Conservation (phyloP, 1,140 invertebrate genomes). For the Drosophila bifasciata region DNA sequence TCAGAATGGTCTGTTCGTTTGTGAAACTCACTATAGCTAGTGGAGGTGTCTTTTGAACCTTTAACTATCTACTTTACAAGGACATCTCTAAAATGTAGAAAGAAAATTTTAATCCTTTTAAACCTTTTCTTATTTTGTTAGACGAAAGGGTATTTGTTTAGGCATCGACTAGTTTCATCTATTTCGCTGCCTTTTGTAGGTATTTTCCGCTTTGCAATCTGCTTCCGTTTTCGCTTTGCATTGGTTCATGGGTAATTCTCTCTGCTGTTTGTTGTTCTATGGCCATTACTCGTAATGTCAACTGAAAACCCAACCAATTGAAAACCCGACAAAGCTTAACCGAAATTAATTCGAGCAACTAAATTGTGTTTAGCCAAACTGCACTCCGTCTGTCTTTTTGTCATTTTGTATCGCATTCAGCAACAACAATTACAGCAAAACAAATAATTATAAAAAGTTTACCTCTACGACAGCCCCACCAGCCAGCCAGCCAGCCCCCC, state of each 20-base stretch:
- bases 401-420: not conserved
- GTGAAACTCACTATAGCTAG: too few relatives aligned
- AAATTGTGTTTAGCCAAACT: conserved; percentile 48
- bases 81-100: too few relatives aligned
- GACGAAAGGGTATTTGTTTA: too few relatives aligned
- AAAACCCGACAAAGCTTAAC: conserved; percentile 29
- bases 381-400: conserved; percentile 32
- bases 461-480: not conserved
- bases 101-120: too few relatives aligned
- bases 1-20: conserved; percentile 21
- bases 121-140: too few relatives aligned
- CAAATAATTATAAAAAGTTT: conserved; percentile 44
- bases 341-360: conserved; percentile 55
- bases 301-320: conserved; percentile 41
- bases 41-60: too few relatives aligned
- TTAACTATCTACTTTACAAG: too few relatives aligned
- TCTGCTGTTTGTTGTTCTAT: conserved; percentile 11
- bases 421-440: conserved; percentile 15
- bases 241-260: too few relatives aligned
- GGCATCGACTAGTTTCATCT: too few relatives aligned
- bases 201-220: conserved; percentile 33
- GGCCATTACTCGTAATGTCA: conserved; percentile 39
- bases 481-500: not conserved
- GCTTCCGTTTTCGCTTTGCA: conserved; percentile 2
- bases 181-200: not conserved